A percentile compares a stretch with the other conserved stretches of the same genome.
Evolutionary conservation across 2,888 invertebrate species (phyloP).

Genomic region (Linnaemya tessellans): DNA sequence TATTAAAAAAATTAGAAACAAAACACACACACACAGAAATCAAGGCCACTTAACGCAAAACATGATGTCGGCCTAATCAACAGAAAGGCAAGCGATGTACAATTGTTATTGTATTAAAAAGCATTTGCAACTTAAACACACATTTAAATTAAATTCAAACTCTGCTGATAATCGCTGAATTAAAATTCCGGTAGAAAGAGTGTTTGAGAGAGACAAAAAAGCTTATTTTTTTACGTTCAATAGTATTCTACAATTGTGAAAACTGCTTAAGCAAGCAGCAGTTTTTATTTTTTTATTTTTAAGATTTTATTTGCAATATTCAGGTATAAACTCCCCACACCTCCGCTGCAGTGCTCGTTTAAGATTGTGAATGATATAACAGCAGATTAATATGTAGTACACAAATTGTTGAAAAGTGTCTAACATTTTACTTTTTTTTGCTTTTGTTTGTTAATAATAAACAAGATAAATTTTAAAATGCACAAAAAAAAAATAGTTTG

Average conservation of each 20-base stretch:
- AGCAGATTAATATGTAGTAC: slow-evolving; percentile 64
- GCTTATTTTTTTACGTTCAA: background rate
- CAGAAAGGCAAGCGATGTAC: no score
- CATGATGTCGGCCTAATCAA: no score
- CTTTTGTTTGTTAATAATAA: background rate
- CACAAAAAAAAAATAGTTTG: background rate
- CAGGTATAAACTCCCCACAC: slow-evolving; percentile 32
- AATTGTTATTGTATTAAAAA: no score
- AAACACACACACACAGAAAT: no score
- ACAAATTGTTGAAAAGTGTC: slow-evolving; percentile 63
- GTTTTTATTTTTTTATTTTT: background rate
- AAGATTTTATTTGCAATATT: slow-evolving; percentile 14
- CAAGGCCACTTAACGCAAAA: no score
- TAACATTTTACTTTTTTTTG: slow-evolving; percentile 53
- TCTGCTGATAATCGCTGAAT: slow-evolving; percentile 24
- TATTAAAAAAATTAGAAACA: no score
- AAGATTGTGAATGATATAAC: slow-evolving; percentile 57
- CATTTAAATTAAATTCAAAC: slow-evolving; percentile 14
- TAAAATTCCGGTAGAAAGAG: slow-evolving; percentile 30
- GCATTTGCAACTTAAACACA: background rate
- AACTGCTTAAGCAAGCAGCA: slow-evolving; percentile 27
- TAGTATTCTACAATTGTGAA: slow-evolving; percentile 21
- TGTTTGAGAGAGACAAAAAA: slow-evolving; percentile 3
- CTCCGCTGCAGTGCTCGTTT: slow-evolving; percentile 36
- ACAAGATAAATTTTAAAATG: slow-evolving; percentile 5